Base-by-base conservation (phyloP, 2,888 invertebrate genomes). In the Pediacus dermestoides region DNA sequence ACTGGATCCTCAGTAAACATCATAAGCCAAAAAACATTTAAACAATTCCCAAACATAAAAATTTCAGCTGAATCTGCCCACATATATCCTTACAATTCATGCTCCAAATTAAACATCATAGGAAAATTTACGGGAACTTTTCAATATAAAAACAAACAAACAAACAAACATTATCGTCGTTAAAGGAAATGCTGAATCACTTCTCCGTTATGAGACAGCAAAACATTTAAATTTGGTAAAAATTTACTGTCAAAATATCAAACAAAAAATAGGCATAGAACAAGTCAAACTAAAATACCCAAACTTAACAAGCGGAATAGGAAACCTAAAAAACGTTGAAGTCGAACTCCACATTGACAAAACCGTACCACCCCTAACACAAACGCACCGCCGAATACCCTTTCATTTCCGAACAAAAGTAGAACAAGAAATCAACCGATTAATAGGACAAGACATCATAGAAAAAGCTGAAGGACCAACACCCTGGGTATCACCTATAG, bases 311-410 rank as follows among this genome's bases (percentile, higher is more conserved):
- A 30, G 30, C 9, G 37, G 38, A n/a, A 48, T 48, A 1, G 58
- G 54, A 44, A 60, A 58, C 14, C 30, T 42, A 15, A 42, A 35
- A 21, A 27, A 33, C 9, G 7, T 16, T n/a, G 31, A 37, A 25
- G 21, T 48, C n/a, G 33, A 45, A 33, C 14, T 48, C n/a, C 42
- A 37, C 13, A 42, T 45, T 23, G 40, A 48, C 9, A 18, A 36
- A 21, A 35, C 11, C 4, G 34, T 32, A n/a, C 3, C 13, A 13
- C 43, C 45, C 23, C 22, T 39, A 16, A 39, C 37, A 11, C 36
- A 43, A 14, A 40, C 33, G 34, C 31, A 34, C 21, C 30, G 41
- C 35, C 18, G 43, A 34, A 37, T 48, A n/a, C 46, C 39, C 14
- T 39, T 39, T 6, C 32, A 42, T 34, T 15, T 46, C 16, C n/a